Percentiles rank a stretch among this genome's conserved stretches.
Conservation (phyloP, 37 sponge, comb jelly and placozoan genomes). For the Geodia barretti region DNA sequence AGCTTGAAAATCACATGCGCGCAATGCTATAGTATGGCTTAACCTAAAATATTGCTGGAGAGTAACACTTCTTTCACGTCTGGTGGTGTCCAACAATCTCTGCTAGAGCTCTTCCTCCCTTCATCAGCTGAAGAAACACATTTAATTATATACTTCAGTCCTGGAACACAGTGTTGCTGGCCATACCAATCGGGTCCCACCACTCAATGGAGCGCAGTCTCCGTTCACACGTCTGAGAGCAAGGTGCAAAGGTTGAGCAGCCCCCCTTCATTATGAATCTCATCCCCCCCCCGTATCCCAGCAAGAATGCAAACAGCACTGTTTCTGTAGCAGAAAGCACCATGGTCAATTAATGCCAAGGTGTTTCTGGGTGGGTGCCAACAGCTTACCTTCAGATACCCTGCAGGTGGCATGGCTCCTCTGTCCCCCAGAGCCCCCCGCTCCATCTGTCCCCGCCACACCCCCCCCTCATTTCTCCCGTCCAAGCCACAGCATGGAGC, state of each 20-base stretch:
- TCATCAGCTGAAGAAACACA: conserved; percentile 66
- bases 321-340: conserved; percentile 42
- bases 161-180: too few species aligned
- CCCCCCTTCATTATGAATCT: conserved; percentile 87
- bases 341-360: too few species aligned
- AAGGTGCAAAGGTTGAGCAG: conserved; percentile 42
- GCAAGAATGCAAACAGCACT: conserved; percentile 61
- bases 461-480: conserved; percentile 78
- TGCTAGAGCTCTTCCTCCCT: conserved; percentile 64
- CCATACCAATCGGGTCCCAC: too few species aligned
- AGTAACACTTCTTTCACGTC: conserved; percentile 56
- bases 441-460: too few species aligned
- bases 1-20: too few species aligned
- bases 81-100: conserved; percentile 71
- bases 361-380: neutral
- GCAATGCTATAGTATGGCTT: too few species aligned
- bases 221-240: conserved; percentile 76
- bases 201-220: conserved; percentile 69
- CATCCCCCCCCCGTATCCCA: conserved; percentile 88
- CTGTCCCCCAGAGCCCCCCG: conserved; percentile 88
- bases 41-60: conserved; percentile 66
- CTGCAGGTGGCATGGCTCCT: conserved; percentile 74
- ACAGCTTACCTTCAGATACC: conserved; percentile 53
- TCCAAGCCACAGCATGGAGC: conserved; percentile 78
- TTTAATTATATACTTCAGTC: too few species aligned